Conservation (phyloP, 2,113 vertebrate genomes). For the Mormyrus lacerda region DNA sequence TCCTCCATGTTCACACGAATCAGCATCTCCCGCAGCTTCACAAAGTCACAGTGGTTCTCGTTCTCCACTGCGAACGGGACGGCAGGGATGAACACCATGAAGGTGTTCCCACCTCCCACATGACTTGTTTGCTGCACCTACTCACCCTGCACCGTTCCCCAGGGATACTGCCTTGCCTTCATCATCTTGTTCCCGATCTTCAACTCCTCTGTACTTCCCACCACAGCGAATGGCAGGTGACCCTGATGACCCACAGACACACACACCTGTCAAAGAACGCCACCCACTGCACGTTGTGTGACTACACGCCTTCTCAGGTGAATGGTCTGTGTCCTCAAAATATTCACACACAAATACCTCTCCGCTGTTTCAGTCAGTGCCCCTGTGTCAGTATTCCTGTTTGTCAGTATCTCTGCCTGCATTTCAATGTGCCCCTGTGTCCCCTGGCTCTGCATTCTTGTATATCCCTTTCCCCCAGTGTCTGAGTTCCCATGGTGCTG, state of each 20-base stretch:
- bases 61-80: slow-evolving; percentile 76
- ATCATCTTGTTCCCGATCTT: slow-evolving; percentile 99
- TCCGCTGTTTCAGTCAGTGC: not conserved
- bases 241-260: slow-evolving; percentile 62
- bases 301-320: not conserved
- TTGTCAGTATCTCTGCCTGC: not conserved
- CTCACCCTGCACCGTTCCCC: slow-evolving; percentile 92
- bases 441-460: not conserved
- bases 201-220: slow-evolving; percentile 94
- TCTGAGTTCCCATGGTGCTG: slow-evolving; percentile 17
- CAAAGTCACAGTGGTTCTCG: slow-evolving; percentile 94
- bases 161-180: slow-evolving; percentile 94
- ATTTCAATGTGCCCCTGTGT: not conserved
- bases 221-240: slow-evolving; percentile 92
- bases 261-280: not conserved
- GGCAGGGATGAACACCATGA: not conserved
- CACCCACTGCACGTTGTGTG: not conserved
- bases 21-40: slow-evolving; percentile 96
- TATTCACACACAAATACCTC: not conserved
- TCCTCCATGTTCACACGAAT: slow-evolving; percentile 99
- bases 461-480: not conserved
- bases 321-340: not conserved
- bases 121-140: not conserved
- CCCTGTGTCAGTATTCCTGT: not conserved
- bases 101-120: not conserved